phyloP scores from a whole-genome alignment of 2,113 vertebrate species.

The Furnarius figulus region DNA sequence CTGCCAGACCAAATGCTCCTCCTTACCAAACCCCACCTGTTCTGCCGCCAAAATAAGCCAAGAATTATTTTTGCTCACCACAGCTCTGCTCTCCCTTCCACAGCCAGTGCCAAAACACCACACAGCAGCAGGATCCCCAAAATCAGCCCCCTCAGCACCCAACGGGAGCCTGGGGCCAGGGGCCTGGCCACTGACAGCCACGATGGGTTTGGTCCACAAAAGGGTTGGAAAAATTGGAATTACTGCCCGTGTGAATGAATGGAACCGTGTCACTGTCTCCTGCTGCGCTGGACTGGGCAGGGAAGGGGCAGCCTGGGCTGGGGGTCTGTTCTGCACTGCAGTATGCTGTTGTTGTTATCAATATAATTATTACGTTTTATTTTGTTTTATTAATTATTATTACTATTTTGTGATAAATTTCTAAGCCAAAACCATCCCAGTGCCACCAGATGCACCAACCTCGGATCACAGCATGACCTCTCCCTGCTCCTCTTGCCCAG shows the following conservation, averaged over 20 bases:
- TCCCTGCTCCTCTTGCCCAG: accelerated
- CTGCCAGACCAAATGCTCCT: neutral
- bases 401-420: accelerated
- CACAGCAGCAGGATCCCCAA: neutral
- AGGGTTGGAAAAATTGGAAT: neutral
- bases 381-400: neutral
- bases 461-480: accelerated
- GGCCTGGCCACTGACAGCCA: accelerated
- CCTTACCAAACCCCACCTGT: accelerated
- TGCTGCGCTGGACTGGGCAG: accelerated
- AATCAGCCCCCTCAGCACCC: accelerated
- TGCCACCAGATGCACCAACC: neutral
- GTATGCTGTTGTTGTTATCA: too few species aligned
- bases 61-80: neutral
- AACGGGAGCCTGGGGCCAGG: accelerated
- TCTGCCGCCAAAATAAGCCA: neutral
- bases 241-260: accelerated
- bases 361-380: neutral
- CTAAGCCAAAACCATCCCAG: accelerated
- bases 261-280: neutral
- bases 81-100: neutral
- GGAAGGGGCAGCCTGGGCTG: accelerated
- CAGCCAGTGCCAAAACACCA: neutral
- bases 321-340: accelerated
- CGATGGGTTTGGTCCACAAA: neutral